phyloP scores from a whole-genome alignment of 2,888 invertebrate genomes.

The Caenorhabditis macrosperma region DNA sequence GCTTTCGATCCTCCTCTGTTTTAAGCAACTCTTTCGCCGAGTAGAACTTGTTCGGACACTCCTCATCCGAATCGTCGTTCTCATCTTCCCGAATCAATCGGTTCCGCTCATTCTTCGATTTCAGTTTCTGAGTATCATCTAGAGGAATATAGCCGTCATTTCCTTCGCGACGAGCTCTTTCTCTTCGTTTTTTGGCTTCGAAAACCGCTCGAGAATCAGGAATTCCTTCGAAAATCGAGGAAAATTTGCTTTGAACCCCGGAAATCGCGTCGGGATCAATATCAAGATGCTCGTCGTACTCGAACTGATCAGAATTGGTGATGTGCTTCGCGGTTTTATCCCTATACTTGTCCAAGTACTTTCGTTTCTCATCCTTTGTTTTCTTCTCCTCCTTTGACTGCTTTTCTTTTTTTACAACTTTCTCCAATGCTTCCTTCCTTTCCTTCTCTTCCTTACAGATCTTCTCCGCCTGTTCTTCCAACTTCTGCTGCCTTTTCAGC shows the following conservation, averaged over 20 bases:
- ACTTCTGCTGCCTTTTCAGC: constrained; percentile 62
- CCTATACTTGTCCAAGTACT: constrained; percentile 64
- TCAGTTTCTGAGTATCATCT: constrained; percentile 78
- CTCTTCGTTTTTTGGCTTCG: constrained; percentile 94
- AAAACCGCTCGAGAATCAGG: constrained; percentile 98
- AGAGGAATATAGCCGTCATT: constrained; percentile 84
- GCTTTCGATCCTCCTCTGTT: constrained; percentile 75
- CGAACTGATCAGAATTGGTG: constrained; percentile 23
- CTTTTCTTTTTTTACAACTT: constrained; percentile 52
- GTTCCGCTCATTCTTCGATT: constrained; percentile 48
- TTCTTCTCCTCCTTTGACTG: constrained; percentile 52
- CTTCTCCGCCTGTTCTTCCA: constrained; percentile 64
- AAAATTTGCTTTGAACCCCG: constrained; percentile 42
- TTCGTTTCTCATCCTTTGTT: constrained; percentile 40
- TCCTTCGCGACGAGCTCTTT: constrained; percentile 91
- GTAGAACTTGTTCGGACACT: constrained; percentile 71
- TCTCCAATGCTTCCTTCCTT: constrained; percentile 44
- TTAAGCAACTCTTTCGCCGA: constrained; percentile 69
- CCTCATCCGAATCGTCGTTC: constrained; percentile 69
- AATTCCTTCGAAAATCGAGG: constrained; percentile 82
- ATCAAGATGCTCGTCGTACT: constrained; percentile 57
- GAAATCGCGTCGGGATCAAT: constrained; percentile 44
- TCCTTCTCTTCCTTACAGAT: constrained; percentile 48
- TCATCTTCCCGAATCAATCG: constrained; percentile 79
- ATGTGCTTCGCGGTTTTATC: constrained; percentile 56